phyloP scores from a whole-genome alignment of 2,797 vertebrate genomes.

The Rhabdophis nuchalis region DNA sequence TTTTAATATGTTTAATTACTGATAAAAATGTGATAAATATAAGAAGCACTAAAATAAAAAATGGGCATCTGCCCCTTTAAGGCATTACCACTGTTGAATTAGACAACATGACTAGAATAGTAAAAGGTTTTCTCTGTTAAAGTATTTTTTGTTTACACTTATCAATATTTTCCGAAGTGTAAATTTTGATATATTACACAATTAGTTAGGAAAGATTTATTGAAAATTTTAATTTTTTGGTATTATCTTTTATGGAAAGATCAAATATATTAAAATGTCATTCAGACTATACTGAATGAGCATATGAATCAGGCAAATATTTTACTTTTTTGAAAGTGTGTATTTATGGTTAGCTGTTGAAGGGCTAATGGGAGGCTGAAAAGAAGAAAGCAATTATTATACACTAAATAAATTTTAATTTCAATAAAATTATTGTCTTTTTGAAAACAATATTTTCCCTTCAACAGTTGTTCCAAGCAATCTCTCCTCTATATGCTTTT shows the following conservation, averaged over 20 bases:
- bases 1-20: not conserved
- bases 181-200: not conserved
- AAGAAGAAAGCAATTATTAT: not conserved
- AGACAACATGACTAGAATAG: not conserved
- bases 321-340: not conserved
- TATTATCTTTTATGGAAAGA: not conserved
- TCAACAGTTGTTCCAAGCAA: not conserved
- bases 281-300: not conserved
- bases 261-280: not conserved
- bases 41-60: not conserved
- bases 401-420: not conserved
- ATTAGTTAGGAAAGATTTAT: not conserved
- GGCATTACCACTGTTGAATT: not conserved
- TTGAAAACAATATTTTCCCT: not conserved
- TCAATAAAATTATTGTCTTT: not conserved
- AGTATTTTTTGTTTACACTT: not conserved
- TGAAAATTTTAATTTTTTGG: not conserved
- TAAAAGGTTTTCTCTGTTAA: not conserved
- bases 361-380: not conserved
- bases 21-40: not conserved
- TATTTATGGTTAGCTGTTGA: not conserved
- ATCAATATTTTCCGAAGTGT: not conserved
- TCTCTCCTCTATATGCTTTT: not conserved
- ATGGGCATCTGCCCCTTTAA: not conserved
- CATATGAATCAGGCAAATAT: not conserved